Conservation (phyloP, 2,797 vertebrate species). For the Mycteria americana region DNA sequence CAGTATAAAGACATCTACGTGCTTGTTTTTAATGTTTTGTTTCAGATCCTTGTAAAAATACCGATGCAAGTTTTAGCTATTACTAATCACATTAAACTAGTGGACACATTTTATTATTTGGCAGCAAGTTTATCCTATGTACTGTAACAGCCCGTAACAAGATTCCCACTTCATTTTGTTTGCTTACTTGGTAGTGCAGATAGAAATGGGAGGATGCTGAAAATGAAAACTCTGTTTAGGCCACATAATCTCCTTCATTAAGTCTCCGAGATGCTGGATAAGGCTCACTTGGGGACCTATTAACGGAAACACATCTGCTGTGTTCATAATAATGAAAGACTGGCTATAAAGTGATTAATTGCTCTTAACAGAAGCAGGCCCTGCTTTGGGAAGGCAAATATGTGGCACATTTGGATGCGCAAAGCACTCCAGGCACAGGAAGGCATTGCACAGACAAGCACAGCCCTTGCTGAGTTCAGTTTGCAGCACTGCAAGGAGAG, state of each 20-base stretch:
- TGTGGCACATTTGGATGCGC: not conserved
- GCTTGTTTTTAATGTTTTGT: slow-evolving; percentile 9
- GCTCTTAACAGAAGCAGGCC: slow-evolving; percentile 11
- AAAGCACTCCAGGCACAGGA: not conserved
- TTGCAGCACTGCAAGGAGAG: not conserved
- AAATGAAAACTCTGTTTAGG: slow-evolving; percentile 42
- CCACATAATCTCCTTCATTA: slow-evolving; percentile 56
- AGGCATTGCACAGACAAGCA: not conserved
- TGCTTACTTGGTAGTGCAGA: slow-evolving; percentile 26
- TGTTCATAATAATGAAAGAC: not conserved
- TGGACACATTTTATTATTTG: slow-evolving; percentile 37
- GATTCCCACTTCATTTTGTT: slow-evolving; percentile 35
- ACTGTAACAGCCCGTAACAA: slow-evolving; percentile 35
- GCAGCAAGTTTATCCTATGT: slow-evolving; percentile 49
- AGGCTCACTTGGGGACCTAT: slow-evolving; percentile 50
- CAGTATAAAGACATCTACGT: not conserved
- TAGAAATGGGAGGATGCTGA: not conserved
- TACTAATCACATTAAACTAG: slow-evolving; percentile 33
- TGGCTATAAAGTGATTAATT: slow-evolving; percentile 51
- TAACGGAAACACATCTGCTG: slow-evolving; percentile 60
- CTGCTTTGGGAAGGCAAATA: not conserved
- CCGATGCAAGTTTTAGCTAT: not conserved
- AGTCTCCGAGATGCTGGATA: slow-evolving; percentile 13
- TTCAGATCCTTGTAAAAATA: slow-evolving; percentile 54
- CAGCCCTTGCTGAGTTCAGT: not conserved